A percentile compares a stretch with the other conserved stretches of the same genome.
Conservation (phyloP, 2,113 vertebrate species). For the Lamprologus speciosus region DNA sequence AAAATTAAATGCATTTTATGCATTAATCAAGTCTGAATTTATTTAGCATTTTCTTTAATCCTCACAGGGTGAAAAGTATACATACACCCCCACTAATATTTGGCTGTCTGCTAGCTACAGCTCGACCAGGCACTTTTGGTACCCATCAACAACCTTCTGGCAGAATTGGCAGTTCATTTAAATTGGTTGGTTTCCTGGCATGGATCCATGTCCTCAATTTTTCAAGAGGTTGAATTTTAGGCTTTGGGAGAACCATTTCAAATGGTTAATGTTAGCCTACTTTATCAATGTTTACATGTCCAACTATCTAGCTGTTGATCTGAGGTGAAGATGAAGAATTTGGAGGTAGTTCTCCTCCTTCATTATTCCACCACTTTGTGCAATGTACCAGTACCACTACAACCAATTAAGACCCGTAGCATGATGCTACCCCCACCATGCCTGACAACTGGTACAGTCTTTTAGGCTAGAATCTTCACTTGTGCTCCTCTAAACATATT, state of each 20-base stretch:
- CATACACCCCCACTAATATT: background rate
- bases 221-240: background rate
- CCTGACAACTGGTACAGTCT: background rate
- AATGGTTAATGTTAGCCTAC: background rate
- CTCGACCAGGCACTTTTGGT: background rate
- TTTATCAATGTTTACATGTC: background rate
- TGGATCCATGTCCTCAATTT: background rate
- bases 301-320: background rate
- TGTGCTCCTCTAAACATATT: background rate
- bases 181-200: background rate
- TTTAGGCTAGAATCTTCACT: background rate
- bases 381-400: background rate
- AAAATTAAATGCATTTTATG: background rate
- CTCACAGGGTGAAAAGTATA: background rate
- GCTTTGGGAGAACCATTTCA: background rate
- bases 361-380: background rate
- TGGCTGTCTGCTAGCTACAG: background rate
- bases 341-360: background rate
- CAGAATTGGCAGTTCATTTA: background rate
- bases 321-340: background rate
- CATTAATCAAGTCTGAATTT: background rate
- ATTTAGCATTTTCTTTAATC: background rate
- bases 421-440: background rate
- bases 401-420: background rate
- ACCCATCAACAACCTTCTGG: background rate